These are phyloP conservation scores for Selenia dentaria DNA, from an alignment of 2,888 invertebrate genomes.

Conservation along the genomic window DNA sequence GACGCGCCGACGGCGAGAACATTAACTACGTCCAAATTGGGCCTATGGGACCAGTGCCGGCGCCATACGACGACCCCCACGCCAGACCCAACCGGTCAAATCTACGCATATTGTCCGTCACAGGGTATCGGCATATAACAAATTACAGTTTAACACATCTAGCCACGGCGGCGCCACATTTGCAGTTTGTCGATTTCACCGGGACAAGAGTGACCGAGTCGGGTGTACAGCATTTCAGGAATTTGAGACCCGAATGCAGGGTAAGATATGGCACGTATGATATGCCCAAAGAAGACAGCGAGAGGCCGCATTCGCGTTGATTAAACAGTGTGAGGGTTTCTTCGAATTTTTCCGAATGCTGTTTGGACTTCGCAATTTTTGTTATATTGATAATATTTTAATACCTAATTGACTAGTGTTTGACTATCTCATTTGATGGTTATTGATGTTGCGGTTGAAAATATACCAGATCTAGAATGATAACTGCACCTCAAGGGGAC, in stretches of 20 bases:
- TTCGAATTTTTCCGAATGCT: background rate
- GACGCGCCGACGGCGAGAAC: conserved; percentile 56
- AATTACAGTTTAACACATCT: conserved; percentile 86
- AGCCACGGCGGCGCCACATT: conserved; percentile 83
- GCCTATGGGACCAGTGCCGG: no score
- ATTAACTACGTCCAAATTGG: conserved; percentile 62
- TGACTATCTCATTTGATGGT: no score
- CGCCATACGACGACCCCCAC: conserved; percentile 14
- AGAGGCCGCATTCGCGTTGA: conserved; percentile 2
- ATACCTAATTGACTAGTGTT: no score
- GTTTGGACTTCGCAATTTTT: no score
- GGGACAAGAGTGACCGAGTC: conserved; percentile 86
- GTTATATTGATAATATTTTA: no score
- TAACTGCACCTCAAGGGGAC: no score
- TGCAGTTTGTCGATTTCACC: conserved; percentile 86
- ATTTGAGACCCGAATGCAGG: conserved; percentile 84
- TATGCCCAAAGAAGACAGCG: conserved; percentile 12
- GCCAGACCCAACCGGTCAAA: conserved; percentile 68
- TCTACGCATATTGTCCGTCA: conserved; percentile 77
- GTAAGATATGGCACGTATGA: conserved; percentile 53
- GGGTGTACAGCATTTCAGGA: conserved; percentile 86
- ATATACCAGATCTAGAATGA: no score
- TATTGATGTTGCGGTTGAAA: no score
- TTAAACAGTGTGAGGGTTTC: background rate
- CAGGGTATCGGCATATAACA: conserved; percentile 86